Percentiles rank a stretch among this genome's conserved stretches.
phyloP scores from a whole-genome alignment of 2,797 vertebrate species.

The Naso thynnoides region DNA sequence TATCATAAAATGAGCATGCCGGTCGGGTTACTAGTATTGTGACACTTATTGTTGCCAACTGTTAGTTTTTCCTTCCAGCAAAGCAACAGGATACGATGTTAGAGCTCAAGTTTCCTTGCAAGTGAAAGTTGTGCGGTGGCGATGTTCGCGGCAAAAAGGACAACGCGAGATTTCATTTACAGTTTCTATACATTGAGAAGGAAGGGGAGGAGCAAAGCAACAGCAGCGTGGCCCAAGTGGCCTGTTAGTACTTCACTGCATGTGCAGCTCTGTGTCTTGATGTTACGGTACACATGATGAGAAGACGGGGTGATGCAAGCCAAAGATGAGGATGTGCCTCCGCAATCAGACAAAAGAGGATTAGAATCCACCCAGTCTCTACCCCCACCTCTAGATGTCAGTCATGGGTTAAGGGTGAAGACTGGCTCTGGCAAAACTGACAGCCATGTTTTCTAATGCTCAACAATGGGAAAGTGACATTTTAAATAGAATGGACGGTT shows the following conservation, averaged over 20 bases:
- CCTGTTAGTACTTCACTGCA: neutral
- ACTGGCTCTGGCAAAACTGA: neutral
- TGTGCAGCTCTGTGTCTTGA: neutral
- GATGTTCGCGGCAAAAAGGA: conserved; percentile 81
- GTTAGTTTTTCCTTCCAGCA: neutral
- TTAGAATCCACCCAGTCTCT: conserved; percentile 40
- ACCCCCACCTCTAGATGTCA: conserved; percentile 25
- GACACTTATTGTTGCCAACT: neutral
- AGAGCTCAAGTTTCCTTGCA: conserved; percentile 10
- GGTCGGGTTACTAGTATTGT: neutral
- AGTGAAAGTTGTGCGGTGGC: conserved; percentile 40
- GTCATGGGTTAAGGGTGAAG: conserved; percentile 16
- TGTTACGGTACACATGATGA: neutral
- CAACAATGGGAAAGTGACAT: neutral
- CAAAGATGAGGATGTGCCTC: neutral
- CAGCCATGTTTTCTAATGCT: conserved; percentile 5
- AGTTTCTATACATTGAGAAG: conserved; percentile 55
- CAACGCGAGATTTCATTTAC: conserved; percentile 81
- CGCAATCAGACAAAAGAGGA: conserved; percentile 56
- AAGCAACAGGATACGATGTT: neutral
- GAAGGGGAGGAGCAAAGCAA: conserved; percentile 47
- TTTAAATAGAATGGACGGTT: neutral
- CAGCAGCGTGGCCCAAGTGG: conserved; percentile 35
- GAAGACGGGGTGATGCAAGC: neutral
- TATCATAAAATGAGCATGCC: neutral